Base-by-base conservation (phyloP, 2,113 vertebrate species). In the Calonectris borealis region DNA sequence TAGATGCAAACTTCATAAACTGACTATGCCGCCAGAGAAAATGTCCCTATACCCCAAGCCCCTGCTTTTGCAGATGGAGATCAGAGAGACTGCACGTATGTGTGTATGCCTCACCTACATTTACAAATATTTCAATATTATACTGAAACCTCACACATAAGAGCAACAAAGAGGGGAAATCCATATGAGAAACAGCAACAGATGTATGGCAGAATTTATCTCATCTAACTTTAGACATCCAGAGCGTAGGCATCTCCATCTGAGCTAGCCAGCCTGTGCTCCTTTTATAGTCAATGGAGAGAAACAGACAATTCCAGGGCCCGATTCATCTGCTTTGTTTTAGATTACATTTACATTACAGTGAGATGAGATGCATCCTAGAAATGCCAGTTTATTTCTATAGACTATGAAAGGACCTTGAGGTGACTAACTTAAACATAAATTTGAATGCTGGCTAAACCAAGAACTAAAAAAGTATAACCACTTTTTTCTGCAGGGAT, bases 201-300 rank as follows among this genome's bases (percentile, higher is more conserved):
- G 84, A 94, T 93, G 84, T 49, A 80, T 69, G 40, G 44, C 73
- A 85, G 84, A 49, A 91, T 91, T 96, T 89, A 85, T 89, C 70
- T 93, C 62, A 85, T 90, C 84, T 93, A 95, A 93, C 87, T 94
- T 96, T 90, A 96, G 94, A 89, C 40, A 87, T 49, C 14, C 66
- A 91, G 75, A 70, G 82, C 0, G 79, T 96, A 57, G 78, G 95
- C 19, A 4, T 76, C 85, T 80, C 81, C 90, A 82, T 94, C 69
- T 91, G 87, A 97, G 73, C 61, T 11, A 83, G 49, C 48, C 81
- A 96, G 94, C 26, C 65, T 69, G 65, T 69, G 81, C 52, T 95
- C 75, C 87, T 77, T 89, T 95, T 94, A 61, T 85, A 96, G 87
- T 3, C 66, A 85, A 6, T 46, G 57, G 21, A 94, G 44, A 61